A percentile compares a stretch with the other conserved stretches of the same genome.
Evolutionary conservation across 2,113 vertebrate genomes (phyloP).

Genomic region (Coturnix japonica): DNA sequence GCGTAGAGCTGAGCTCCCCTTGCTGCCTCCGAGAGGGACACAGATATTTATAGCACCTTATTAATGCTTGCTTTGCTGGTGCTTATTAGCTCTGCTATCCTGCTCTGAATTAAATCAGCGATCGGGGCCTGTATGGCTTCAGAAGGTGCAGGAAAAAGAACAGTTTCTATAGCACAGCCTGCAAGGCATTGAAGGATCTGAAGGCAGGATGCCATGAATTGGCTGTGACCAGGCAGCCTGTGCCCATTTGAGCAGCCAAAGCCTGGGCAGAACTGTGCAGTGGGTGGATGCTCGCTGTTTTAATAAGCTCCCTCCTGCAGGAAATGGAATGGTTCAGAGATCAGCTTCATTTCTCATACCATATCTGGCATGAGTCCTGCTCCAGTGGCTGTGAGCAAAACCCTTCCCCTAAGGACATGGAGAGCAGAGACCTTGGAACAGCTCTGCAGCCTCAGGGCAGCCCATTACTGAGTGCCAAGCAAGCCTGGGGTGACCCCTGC

Average conservation of each 20-base stretch:
- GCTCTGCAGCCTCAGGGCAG: neutral
- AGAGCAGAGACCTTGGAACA: neutral
- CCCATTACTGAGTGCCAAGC: neutral
- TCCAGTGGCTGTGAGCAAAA: neutral
- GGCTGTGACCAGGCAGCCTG: neutral
- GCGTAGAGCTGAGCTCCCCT: neutral
- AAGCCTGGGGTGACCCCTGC: neutral
- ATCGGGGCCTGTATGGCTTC: neutral
- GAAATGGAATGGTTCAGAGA: neutral
- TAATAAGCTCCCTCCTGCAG: neutral
- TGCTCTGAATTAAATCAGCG: neutral
- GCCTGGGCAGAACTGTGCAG: neutral
- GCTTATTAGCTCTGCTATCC: constrained; percentile 7
- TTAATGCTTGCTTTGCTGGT: constrained; percentile 29
- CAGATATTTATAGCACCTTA: constrained; percentile 25
- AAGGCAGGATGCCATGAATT: fast-evolving
- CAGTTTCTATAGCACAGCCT: neutral
- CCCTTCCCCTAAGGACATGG: neutral
- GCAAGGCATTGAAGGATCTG: fast-evolving
- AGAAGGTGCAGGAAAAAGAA: neutral
- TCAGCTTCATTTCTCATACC: fast-evolving
- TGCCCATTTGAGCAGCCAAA: fast-evolving
- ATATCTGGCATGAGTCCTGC: neutral
- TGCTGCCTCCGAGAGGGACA: neutral
- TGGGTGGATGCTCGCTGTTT: neutral